Percentiles rank a stretch among this genome's conserved stretches.
Conservation (phyloP, 2,797 vertebrate genomes). For the Crenuchus spilurus region DNA sequence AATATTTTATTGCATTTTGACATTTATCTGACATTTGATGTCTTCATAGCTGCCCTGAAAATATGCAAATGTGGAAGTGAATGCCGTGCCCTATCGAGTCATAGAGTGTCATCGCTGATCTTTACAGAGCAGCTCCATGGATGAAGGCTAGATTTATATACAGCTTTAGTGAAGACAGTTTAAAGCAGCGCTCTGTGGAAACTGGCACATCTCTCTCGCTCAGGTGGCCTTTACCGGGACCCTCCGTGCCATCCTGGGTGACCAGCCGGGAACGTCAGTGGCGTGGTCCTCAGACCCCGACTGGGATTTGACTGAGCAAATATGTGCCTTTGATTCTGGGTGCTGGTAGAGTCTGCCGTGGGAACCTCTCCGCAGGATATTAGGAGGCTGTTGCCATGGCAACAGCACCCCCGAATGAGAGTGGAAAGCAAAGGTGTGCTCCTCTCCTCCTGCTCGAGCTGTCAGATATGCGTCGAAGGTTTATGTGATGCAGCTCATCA, state of each 20-base stretch:
- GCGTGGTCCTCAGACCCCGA: constrained; percentile 28
- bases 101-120: constrained; percentile 52
- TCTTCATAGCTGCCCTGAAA: constrained; percentile 57
- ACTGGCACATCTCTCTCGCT: constrained; percentile 1
- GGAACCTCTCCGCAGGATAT: constrained; percentile 55
- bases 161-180: constrained; percentile 29
- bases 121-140: constrained; percentile 56
- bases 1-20: constrained; percentile 63
- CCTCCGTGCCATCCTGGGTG: not conserved
- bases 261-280: constrained; percentile 3
- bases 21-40: constrained; percentile 64
- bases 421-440: constrained; percentile 52
- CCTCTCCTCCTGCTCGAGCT: constrained; percentile 45
- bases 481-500: constrained; percentile 48
- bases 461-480: constrained; percentile 50
- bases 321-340: constrained; percentile 56
- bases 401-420: constrained; percentile 51
- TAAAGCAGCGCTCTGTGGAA: constrained; percentile 15
- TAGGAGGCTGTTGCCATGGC: constrained; percentile 59
- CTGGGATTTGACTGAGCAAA: constrained; percentile 55
- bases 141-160: constrained; percentile 36
- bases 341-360: constrained; percentile 51
- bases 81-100: constrained; percentile 53
- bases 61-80: constrained; percentile 57
- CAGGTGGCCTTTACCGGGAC: not conserved